phyloP scores from a whole-genome alignment of 2,113 vertebrate genomes.

The Grus americana region DNA sequence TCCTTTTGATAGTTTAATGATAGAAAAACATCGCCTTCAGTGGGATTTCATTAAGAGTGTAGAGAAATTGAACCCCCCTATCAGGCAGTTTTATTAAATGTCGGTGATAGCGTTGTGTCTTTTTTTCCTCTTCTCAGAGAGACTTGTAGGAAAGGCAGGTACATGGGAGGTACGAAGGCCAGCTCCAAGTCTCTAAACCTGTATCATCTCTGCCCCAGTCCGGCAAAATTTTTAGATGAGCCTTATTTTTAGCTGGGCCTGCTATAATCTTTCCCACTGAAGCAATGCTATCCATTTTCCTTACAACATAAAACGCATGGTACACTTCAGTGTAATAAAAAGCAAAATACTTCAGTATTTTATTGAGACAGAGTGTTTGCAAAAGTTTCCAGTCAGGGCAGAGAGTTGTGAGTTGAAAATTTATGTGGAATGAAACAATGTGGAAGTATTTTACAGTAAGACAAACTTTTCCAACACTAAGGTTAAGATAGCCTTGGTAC shows the following conservation, averaged over 20 bases:
- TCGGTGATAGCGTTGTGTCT: not conserved
- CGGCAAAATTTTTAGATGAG: not conserved
- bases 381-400: not conserved
- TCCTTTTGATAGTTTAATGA: not conserved
- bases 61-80: not conserved
- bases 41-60: not conserved
- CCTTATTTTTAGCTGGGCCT: not conserved
- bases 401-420: not conserved
- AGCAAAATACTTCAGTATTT: not conserved
- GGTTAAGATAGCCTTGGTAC: not conserved
- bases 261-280: not conserved
- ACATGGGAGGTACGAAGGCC: too few species aligned
- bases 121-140: not conserved
- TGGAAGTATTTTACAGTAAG: not conserved
- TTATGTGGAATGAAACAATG: not conserved
- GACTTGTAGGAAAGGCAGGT: too few species aligned
- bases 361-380: not conserved
- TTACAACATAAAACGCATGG: not conserved
- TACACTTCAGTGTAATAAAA: not conserved
- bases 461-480: not conserved
- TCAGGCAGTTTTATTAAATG: not conserved
- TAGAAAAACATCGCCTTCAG: not conserved
- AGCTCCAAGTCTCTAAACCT: too few species aligned
- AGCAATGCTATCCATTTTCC: not conserved
- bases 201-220: too few species aligned